Evolutionary conservation across 2,888 invertebrate genomes (phyloP), one percentile per base, ranked within the genome.

Genomic region (Pteria penguin): DNA sequence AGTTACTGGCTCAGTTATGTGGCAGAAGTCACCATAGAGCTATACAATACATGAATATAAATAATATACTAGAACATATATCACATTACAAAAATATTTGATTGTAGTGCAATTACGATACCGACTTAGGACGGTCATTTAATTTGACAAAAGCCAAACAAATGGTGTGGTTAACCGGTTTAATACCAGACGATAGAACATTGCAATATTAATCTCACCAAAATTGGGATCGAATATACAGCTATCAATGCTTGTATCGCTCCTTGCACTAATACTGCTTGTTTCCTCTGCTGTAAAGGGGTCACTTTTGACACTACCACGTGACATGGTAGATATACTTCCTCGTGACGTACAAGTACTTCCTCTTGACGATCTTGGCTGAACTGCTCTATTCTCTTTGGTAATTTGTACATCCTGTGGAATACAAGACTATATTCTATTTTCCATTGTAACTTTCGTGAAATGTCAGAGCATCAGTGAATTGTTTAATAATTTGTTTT

Each of bases 221-320:
- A 89, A 88, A 32, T 85, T 83, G 24, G 85, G 88, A 62, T 89
- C 89, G 70, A 88, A 88, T 32, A 86, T 83, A 36, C 83, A 84
- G 70, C 89, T 88, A 67, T 89, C 88, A 11, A 86, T 82, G 72
- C 89, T 89, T 4, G 86, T 88, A 54, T 88, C 88, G 72, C 89
- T 89, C 22, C 85, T 82, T 5, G 88, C 88, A 67, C 89, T 88
- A 32, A 89, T 86, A 77, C 88, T 88, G 78, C 87, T 87, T 14
- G 87, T 88, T 74, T 89, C 89, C 33, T 89, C 89, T 18, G 84
- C 83, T 4, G 84, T 83, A 36, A 86, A 81, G 4, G 83, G 86
- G 61, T 87, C 88, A 76, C 86, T 88, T 72, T 84, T 84, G 33
- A 87, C 84, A 67, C 87, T 89, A 24, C 85, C 85, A 22, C 87